phyloP scores from a whole-genome alignment of 2,888 invertebrate genomes.

The Argyra leucocephala region DNA sequence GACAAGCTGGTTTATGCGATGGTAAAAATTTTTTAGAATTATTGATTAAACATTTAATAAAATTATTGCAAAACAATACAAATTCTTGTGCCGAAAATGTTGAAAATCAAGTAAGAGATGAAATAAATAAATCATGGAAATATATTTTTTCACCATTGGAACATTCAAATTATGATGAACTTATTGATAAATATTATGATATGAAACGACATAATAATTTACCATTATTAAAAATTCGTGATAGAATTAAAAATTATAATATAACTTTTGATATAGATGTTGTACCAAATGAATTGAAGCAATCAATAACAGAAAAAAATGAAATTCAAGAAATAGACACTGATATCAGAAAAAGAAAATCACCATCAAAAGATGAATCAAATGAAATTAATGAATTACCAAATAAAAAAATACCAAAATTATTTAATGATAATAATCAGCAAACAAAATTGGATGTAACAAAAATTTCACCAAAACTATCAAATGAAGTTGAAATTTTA shows the following conservation, averaged over 20 bases:
- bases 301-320: conserved; percentile 14
- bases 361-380: conserved; percentile 7
- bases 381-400: conserved; percentile 17
- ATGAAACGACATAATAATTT: conserved; percentile 32
- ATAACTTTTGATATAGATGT: conserved; percentile 27
- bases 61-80: conserved; percentile 33
- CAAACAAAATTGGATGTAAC: neutral
- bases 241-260: conserved; percentile 29
- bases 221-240: conserved; percentile 31
- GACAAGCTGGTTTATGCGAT: conserved; percentile 50
- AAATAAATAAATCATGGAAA: conserved; percentile 48
- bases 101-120: conserved; percentile 41
- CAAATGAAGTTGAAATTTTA: conserved; percentile 22
- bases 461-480: neutral
- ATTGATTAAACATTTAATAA: conserved; percentile 38
- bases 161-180: conserved; percentile 34
- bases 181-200: conserved; percentile 32
- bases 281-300: conserved; percentile 12
- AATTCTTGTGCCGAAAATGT: conserved; percentile 34
- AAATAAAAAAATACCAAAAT: neutral
- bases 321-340: conserved; percentile 13
- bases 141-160: conserved; percentile 46
- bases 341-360: conserved; percentile 14
- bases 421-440: neutral
- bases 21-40: conserved; percentile 46